Conservation (phyloP, 2,888 invertebrate species). For the Pollenia amentaria region DNA sequence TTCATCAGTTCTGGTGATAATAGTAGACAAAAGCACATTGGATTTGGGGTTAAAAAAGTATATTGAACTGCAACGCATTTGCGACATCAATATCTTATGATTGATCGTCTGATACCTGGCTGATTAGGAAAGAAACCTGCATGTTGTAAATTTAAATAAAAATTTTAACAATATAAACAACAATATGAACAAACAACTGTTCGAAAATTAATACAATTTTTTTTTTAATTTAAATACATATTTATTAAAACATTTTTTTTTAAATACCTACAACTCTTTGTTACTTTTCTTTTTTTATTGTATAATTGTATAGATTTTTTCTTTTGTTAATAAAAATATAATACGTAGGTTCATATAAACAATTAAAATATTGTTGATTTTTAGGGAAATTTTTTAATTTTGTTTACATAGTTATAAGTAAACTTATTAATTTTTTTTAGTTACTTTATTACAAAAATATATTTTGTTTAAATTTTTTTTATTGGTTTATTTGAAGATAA, state of each 20-base stretch:
- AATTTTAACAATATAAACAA: neutral
- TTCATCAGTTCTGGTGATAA: neutral
- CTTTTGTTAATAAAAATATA: neutral
- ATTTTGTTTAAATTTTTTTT: neutral
- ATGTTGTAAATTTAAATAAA: neutral
- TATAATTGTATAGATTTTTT: neutral
- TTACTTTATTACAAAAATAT: neutral
- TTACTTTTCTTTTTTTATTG: neutral
- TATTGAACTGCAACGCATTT: constrained; percentile 41
- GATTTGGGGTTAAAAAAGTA: constrained; percentile 4
- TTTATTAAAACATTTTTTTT: too few species aligned
- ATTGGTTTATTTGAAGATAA: neutral
- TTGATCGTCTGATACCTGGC: constrained; percentile 38
- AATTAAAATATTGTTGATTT: neutral
- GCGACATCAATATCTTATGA: constrained; percentile 6
- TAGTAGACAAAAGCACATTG: neutral
- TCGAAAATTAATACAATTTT: neutral
- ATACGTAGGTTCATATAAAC: neutral
- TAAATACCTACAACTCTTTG: too few species aligned
- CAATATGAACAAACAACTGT: neutral
- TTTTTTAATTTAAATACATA: too few species aligned
- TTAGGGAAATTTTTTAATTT: neutral
- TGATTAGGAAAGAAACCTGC: constrained; percentile 3
- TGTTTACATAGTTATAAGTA: too few species aligned
- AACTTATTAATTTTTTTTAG: too few species aligned